A percentile compares a stretch with the other conserved stretches of the same genome.
phyloP scores from a whole-genome alignment of 2,797 vertebrate genomes.

The Girardinus metallicus region DNA sequence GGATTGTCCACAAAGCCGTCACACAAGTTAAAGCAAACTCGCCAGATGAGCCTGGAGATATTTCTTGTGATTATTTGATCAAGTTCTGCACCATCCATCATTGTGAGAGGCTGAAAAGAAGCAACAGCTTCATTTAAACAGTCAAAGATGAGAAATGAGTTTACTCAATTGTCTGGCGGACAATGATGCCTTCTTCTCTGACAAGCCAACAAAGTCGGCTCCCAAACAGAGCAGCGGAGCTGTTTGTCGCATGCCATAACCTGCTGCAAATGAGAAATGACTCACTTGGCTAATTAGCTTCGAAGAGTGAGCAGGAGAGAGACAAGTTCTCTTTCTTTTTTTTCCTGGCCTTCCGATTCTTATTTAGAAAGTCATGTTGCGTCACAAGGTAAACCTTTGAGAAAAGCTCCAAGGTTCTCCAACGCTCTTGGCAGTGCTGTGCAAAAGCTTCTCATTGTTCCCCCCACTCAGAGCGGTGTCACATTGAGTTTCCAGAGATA shows the following conservation, averaged over 20 bases:
- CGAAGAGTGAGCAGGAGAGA: slow-evolving; percentile 1
- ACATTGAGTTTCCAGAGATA: slow-evolving; percentile 61
- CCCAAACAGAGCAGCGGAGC: slow-evolving; percentile 45
- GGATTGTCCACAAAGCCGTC: not conserved
- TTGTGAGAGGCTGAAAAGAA: slow-evolving; percentile 61
- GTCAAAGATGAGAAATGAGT: slow-evolving; percentile 76
- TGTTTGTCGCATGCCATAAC: slow-evolving; percentile 73
- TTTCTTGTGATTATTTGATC: slow-evolving; percentile 55
- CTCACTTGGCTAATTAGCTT: slow-evolving; percentile 37
- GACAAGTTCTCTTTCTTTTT: slow-evolving; percentile 6
- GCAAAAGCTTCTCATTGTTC: slow-evolving; percentile 24
- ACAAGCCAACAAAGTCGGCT: slow-evolving; percentile 65
- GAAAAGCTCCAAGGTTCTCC: slow-evolving; percentile 59
- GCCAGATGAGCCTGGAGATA: slow-evolving; percentile 5
- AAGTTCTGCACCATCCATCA: slow-evolving; percentile 62
- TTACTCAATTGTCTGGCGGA: slow-evolving; percentile 68
- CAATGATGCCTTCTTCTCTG: slow-evolving; percentile 71
- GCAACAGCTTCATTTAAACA: slow-evolving; percentile 64
- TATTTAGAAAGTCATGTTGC: slow-evolving; percentile 39
- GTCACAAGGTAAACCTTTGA: slow-evolving; percentile 47
- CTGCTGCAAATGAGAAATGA: slow-evolving; percentile 65
- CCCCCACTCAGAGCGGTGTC: slow-evolving; percentile 39
- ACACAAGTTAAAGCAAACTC: not conserved
- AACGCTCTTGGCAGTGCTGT: slow-evolving; percentile 46
- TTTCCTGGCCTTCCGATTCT: slow-evolving; percentile 47